Conservation (phyloP, 2,113 vertebrate species). For the Barnardius zonarius region DNA sequence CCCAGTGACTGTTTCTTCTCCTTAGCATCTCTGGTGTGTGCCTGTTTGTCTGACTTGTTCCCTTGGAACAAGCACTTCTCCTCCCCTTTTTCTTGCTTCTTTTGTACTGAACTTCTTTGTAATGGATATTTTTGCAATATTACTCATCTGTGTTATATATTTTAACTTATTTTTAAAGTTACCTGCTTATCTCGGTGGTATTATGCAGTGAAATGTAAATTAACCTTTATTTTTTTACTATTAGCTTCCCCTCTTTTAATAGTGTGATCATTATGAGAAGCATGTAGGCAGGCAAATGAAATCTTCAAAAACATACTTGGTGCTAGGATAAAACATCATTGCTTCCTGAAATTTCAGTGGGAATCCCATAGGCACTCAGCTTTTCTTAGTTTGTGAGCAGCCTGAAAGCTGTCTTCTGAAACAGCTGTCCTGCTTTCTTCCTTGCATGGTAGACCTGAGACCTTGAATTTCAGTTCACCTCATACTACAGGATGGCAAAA, state of each 20-base stretch:
- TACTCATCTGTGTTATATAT: background rate
- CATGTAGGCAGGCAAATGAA: background rate
- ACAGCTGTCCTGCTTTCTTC: background rate
- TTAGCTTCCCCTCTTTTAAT: background rate
- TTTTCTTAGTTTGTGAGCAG: background rate
- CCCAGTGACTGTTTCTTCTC: background rate
- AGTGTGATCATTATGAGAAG: background rate
- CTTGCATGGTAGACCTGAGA: background rate
- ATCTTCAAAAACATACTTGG: background rate
- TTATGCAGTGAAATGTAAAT: slow-evolving; percentile 14
- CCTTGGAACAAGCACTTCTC: background rate
- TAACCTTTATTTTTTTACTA: slow-evolving; percentile 27
- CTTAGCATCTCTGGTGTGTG: background rate
- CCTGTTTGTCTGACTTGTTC: background rate
- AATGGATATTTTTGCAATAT: background rate
- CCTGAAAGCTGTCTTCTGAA: background rate
- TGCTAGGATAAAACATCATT: background rate
- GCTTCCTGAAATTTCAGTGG: slow-evolving; percentile 7
- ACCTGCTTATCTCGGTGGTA: background rate
- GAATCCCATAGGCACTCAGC: background rate
- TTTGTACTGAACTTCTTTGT: background rate
- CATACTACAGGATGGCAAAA: background rate
- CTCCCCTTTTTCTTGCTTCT: background rate
- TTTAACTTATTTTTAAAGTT: background rate
- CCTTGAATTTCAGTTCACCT: background rate